Percentiles rank a stretch among this genome's conserved stretches.
Evolutionary conservation across 2,888 invertebrate genomes (phyloP).

Genomic region (Serrognathus titanus): DNA sequence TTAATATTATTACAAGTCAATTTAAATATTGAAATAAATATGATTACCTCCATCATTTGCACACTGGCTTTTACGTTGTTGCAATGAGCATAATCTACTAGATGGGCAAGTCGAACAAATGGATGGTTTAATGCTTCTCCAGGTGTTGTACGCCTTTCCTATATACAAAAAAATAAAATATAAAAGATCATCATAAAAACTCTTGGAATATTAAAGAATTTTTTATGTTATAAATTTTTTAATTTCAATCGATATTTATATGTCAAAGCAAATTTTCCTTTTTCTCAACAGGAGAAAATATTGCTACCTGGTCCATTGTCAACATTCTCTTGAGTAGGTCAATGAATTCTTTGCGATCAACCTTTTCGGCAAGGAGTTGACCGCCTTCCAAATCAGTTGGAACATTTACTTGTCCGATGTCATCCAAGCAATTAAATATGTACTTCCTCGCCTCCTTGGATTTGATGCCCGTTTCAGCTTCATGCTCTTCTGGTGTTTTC

Average conservation of each 20-base stretch:
- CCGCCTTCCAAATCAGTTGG: slow-evolving; percentile 97
- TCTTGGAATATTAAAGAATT: background rate
- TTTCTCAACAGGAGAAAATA: slow-evolving; percentile 36
- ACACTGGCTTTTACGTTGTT: slow-evolving; percentile 96
- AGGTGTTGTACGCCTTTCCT: slow-evolving; percentile 93
- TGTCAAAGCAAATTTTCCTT: background rate
- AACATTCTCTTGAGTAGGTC: slow-evolving; percentile 97
- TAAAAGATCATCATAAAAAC: background rate
- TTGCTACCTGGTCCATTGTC: slow-evolving; percentile 90
- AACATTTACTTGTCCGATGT: slow-evolving; percentile 95
- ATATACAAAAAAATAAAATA: slow-evolving; percentile 26
- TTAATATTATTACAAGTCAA: background rate
- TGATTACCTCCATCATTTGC: slow-evolving; percentile 88
- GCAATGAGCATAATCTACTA: slow-evolving; percentile 95
- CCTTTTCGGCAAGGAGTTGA: slow-evolving; percentile 94
- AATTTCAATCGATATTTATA: too few species aligned
- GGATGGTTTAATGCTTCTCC: slow-evolving; percentile 94
- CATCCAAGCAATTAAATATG: slow-evolving; percentile 98
- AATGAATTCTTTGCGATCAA: slow-evolving; percentile 95
- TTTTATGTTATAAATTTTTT: slow-evolving; percentile 2
- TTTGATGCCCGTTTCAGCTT: slow-evolving; percentile 95
- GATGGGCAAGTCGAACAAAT: slow-evolving; percentile 88
- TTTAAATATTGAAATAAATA: background rate
- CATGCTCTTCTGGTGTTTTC: slow-evolving; percentile 97
- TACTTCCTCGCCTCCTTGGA: slow-evolving; percentile 99